Conservation (phyloP, 2,888 invertebrate genomes). For the Caenorhabditis japonica region DNA sequence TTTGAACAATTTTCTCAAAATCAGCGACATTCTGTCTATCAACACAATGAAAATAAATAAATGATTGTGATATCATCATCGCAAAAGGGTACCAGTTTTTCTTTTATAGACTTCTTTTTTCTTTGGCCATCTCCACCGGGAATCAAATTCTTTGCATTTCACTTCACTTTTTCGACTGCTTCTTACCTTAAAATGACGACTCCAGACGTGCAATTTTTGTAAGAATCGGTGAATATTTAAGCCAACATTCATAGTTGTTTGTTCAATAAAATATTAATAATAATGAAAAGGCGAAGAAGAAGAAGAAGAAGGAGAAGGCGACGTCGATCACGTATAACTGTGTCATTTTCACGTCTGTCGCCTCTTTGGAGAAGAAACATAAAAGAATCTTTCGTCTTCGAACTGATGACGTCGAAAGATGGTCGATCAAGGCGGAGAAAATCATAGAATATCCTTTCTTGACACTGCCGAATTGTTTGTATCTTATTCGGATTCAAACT, state of each 20-base stretch:
- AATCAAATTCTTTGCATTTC: no score
- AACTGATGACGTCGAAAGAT: slow-evolving; percentile 50
- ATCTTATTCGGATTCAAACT: no score
- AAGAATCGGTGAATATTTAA: slow-evolving; percentile 16
- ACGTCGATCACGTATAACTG: neutral
- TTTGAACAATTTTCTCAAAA: neutral
- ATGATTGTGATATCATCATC: neutral
- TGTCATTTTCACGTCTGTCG: neutral
- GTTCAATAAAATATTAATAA: no score
- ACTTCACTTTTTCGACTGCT: neutral
- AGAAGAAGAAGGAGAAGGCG: slow-evolving; percentile 5
- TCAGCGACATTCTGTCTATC: neutral
- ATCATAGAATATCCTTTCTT: no score
- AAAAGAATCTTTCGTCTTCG: slow-evolving; percentile 40
- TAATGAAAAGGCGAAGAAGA: no score
- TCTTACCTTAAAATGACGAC: slow-evolving; percentile 32
- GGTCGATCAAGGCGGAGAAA: slow-evolving; percentile 50
- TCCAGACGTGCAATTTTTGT: slow-evolving; percentile 18
- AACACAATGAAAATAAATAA: neutral
- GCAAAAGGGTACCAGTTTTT: neutral
- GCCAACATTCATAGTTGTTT: slow-evolving; percentile 9
- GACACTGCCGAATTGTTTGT: no score
- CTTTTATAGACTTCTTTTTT: no score
- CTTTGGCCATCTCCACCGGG: no score
- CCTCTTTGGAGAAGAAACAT: neutral